These are phyloP conservation scores for Corythucha ciliata DNA, from an alignment of 2,888 invertebrate species.

Conservation along the genomic window DNA sequence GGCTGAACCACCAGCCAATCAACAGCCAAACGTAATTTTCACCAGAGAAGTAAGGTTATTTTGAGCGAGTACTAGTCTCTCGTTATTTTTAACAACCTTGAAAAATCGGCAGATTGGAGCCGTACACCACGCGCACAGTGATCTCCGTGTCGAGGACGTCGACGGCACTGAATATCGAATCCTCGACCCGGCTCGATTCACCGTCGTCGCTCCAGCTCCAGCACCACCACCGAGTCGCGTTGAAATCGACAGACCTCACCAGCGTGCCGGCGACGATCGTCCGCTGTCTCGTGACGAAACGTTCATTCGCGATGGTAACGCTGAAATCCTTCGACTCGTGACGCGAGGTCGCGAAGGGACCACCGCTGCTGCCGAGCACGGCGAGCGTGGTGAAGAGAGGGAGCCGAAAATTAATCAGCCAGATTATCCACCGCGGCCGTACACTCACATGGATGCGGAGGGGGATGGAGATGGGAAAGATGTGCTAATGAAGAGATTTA, in stretches of 20 bases:
- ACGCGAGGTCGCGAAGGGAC: slow-evolving; percentile 61
- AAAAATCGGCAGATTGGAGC: background rate
- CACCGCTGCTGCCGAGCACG: slow-evolving; percentile 51
- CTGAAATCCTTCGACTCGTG: slow-evolving; percentile 69
- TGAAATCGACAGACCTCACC: slow-evolving; percentile 40
- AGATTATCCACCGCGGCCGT: slow-evolving; percentile 33
- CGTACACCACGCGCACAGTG: slow-evolving; percentile 16
- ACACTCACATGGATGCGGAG: slow-evolving; percentile 34
- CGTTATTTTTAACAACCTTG: background rate
- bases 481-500: slow-evolving; percentile 71
- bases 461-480: slow-evolving; percentile 75
- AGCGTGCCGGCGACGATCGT: slow-evolving; percentile 1
- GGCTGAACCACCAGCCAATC: slow-evolving; percentile 19
- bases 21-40: slow-evolving; percentile 44
- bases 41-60: slow-evolving; percentile 45
- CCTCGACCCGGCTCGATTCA: slow-evolving; percentile 34
- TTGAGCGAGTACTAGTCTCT: background rate
- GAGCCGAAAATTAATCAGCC: slow-evolving; percentile 32
- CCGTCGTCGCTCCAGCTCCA: slow-evolving; percentile 36
- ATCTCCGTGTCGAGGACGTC: slow-evolving; percentile 50
- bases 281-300: slow-evolving; percentile 43
- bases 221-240: slow-evolving; percentile 19
- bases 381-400: slow-evolving; percentile 27
- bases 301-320: slow-evolving; percentile 74
- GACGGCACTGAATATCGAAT: slow-evolving; percentile 43